Evolutionary conservation across 1,140 invertebrate genomes (phyloP).

Genomic region (Mizuhopecten yessoensis): DNA sequence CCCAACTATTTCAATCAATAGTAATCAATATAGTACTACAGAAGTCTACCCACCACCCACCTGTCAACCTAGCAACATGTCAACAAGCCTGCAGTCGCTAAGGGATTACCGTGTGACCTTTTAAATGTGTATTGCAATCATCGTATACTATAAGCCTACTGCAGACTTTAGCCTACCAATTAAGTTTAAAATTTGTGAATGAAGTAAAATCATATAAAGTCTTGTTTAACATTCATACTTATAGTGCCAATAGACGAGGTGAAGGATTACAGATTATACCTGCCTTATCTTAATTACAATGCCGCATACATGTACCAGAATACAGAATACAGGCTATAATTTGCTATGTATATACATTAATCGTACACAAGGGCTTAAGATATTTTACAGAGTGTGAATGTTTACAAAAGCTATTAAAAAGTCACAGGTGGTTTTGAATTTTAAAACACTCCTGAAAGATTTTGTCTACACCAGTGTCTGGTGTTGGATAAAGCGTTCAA

Average conservation of each 20-base stretch:
- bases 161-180: conserved; percentile 31
- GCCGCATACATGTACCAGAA: not conserved
- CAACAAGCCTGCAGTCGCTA: not conserved
- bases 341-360: not conserved
- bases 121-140: conserved; percentile 6
- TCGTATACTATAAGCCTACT: not conserved
- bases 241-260: not conserved
- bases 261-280: not conserved
- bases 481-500: not conserved
- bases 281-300: not conserved
- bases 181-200: not conserved
- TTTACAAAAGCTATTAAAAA: conserved; percentile 30
- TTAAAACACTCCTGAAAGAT: not conserved
- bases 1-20: not conserved
- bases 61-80: conserved; percentile 12
- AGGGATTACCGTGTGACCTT: not conserved
- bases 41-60: not conserved
- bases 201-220: not conserved
- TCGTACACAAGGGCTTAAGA: not conserved
- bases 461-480: conserved; percentile 5
- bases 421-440: conserved; percentile 10
- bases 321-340: not conserved
- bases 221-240: not conserved
- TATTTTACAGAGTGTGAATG: not conserved
- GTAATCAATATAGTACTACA: not conserved